phyloP scores from a whole-genome alignment of 2,888 invertebrate genomes.

The Scotopteryx bipunctaria region DNA sequence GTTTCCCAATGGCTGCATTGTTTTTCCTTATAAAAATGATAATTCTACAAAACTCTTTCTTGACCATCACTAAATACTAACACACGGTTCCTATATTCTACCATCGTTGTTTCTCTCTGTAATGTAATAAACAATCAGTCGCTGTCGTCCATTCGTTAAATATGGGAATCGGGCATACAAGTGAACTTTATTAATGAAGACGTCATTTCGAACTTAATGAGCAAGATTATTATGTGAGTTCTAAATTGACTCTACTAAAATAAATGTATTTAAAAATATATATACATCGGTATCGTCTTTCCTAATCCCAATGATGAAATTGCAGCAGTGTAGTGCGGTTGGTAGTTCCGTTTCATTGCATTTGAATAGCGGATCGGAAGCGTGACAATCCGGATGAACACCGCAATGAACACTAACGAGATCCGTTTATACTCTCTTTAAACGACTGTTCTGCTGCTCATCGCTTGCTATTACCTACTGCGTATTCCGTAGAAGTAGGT shows the following conservation, averaged over 20 bases:
- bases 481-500: conserved; percentile 13
- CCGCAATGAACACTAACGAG: conserved; percentile 27
- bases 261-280: no score
- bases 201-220: no score
- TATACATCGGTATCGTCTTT: not conserved
- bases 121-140: no score
- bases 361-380: conserved; percentile 24
- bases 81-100: no score
- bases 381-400: conserved; percentile 23
- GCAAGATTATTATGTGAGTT: no score
- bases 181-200: no score
- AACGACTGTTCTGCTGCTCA: conserved; percentile 24
- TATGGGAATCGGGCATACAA: no score
- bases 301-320: not conserved
- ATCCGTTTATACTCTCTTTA: conserved; percentile 25
- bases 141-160: no score
- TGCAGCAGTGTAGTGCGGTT: conserved; percentile 7
- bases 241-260: not conserved
- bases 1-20: not conserved
- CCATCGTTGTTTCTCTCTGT: no score
- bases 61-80: no score
- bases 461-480: conserved; percentile 15
- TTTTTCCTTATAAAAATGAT: not conserved
- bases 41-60: no score
- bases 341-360: conserved; percentile 14